phyloP scores from a whole-genome alignment of 2,113 vertebrate species.

The Cyanoderma ruficeps region DNA sequence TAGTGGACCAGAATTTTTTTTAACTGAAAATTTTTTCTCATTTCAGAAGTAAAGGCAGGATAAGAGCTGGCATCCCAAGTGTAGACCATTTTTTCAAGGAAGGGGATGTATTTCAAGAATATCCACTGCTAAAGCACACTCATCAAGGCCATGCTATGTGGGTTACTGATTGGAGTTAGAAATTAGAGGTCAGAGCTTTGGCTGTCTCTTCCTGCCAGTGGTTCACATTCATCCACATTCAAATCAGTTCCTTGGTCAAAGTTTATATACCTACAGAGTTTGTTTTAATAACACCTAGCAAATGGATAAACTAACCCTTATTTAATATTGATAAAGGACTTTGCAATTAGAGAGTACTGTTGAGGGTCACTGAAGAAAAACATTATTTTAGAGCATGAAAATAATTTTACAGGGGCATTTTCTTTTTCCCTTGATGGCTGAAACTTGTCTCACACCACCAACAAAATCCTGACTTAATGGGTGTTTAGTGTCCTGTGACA shows the following conservation, averaged over 20 bases:
- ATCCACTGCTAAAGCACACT: neutral
- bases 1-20: neutral
- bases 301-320: neutral
- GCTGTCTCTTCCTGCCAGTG: neutral
- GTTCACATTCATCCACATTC: neutral
- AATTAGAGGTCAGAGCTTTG: neutral
- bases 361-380: neutral
- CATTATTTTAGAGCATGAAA: neutral
- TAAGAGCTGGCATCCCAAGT: neutral
- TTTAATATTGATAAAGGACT: neutral
- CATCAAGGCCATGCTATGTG: neutral
- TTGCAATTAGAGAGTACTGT: neutral
- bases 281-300: neutral
- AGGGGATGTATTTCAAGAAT: neutral
- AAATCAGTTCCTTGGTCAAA: neutral
- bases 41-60: neutral
- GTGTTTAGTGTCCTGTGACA: neutral
- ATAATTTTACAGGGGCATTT: neutral
- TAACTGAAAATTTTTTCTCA: neutral
- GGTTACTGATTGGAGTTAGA: neutral
- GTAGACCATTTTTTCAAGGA: neutral
- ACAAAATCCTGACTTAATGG: neutral
- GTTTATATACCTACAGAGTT: neutral
- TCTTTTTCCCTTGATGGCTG: neutral
- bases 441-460: neutral